Base-by-base conservation (phyloP, 1,140 invertebrate species). In the Antheraea pernyi region DNA sequence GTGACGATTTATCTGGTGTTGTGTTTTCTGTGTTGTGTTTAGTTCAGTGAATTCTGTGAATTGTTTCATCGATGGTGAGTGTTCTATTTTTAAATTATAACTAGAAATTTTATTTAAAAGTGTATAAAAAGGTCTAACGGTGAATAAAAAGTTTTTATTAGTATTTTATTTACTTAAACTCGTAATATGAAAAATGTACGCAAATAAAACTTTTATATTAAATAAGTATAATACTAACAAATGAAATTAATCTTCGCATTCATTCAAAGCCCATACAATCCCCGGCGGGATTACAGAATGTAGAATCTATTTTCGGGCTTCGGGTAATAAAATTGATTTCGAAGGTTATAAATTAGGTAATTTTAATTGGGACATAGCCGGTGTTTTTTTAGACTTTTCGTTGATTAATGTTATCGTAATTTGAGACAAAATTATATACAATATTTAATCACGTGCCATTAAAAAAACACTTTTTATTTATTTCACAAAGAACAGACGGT, bases 11-110 rank as follows among this genome's bases (percentile, higher is more conserved):
- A 22, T 63, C 13, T n/a, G 13, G 61, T 63, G 61, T 65, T 70
- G 69, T 74, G 69, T 65, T 73, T 71, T 67, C 19, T 63, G 67
- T 70, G 9, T 30, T 59, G 66, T 71, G 48, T 65, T 63, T 61
- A 62, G 39, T 74, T 65, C 65, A 53, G 22, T 22, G 58, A 60
- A 66, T 53, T 53, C 7, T 16, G 72, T 73, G 67, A 69, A 64
- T 72, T 72, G 13, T 63, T 36, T 61, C 37, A 7, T 39, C 13
- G 11, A 63, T 59, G 46, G 46, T 53, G 16, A 53, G 46, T 48
- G 7, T 53, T 53, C 39, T 13, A 13, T 53, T 53, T 53, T 13
- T 16, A 53, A 16, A 53, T 13, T 53, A 0, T 53, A 53, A 16
- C 6, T 16, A 53, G 4, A 0, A 19, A 42, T 61, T 30, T 30